phyloP scores from a whole-genome alignment of 1,140 invertebrate species.

The Cylas formicarius region DNA sequence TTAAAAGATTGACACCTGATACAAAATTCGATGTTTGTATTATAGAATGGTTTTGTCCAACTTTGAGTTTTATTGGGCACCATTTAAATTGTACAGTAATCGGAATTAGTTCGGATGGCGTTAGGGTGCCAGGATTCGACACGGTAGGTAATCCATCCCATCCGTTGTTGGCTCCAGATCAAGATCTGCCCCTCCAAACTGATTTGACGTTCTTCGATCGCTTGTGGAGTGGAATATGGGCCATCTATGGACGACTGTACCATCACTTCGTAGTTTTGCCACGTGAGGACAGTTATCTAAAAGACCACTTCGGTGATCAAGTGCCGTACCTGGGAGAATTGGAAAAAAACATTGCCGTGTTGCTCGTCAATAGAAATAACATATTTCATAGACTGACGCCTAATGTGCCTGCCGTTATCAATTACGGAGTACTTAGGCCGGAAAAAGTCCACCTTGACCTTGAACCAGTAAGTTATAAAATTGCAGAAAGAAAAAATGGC shows the following conservation, averaged over 20 bases:
- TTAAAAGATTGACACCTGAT: slow-evolving; percentile 22
- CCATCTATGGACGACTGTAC: slow-evolving; percentile 10
- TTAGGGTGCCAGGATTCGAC: slow-evolving; percentile 15
- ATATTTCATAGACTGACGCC: slow-evolving; percentile 27
- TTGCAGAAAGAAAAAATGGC: too few species aligned
- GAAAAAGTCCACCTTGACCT: slow-evolving; percentile 23
- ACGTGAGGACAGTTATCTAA: slow-evolving; percentile 35
- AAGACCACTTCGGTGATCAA: slow-evolving; percentile 41
- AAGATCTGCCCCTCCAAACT: slow-evolving; percentile 31
- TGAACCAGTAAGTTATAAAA: slow-evolving; percentile 23
- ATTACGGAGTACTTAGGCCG: slow-evolving; percentile 38
- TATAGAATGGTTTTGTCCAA: slow-evolving; percentile 26
- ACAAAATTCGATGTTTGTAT: slow-evolving; percentile 27
- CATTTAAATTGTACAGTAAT: slow-evolving; percentile 33
- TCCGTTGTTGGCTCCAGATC: slow-evolving; percentile 42
- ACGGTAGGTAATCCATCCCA: slow-evolving; percentile 37
- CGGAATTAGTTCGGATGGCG: slow-evolving; percentile 27
- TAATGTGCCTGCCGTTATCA: slow-evolving; percentile 20
- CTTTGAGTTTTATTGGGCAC: slow-evolving; percentile 20
- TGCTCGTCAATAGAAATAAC: slow-evolving; percentile 23
- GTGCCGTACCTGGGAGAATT: slow-evolving; percentile 30
- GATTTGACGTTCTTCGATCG: slow-evolving; percentile 41
- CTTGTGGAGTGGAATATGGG: slow-evolving; percentile 29
- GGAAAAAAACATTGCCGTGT: slow-evolving; percentile 19
- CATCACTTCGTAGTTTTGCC: slow-evolving; percentile 12